These are phyloP conservation scores for Talpa occidentalis DNA, from an alignment of 2,113 vertebrate genomes.

Conservation along the genomic window DNA sequence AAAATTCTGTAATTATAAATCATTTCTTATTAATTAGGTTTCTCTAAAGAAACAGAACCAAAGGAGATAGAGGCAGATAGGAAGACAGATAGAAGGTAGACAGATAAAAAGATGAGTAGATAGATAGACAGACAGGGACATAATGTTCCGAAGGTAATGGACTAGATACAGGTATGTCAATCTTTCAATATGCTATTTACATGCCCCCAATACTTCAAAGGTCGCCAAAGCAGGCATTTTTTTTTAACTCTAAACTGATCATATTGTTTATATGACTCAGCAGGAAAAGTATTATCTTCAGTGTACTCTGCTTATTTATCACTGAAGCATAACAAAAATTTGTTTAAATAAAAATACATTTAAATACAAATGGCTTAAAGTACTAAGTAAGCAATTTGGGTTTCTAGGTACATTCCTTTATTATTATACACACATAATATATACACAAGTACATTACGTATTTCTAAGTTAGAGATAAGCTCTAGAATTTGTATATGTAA, in stretches of 20 bases:
- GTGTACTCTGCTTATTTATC: neutral
- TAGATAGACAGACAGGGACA: neutral
- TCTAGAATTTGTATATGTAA: neutral
- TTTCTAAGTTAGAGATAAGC: neutral
- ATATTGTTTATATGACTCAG: neutral
- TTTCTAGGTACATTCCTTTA: neutral
- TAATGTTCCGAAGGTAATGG: neutral
- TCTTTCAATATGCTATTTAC: neutral
- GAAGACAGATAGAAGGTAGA: neutral
- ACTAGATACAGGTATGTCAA: neutral
- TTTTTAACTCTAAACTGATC: neutral
- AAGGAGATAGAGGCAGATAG: neutral
- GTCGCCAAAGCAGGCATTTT: neutral
- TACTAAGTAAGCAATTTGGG: neutral
- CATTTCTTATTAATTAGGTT: neutral
- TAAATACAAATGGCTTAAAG: neutral
- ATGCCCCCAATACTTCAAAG: neutral
- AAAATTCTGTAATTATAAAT: neutral
- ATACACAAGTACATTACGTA: neutral
- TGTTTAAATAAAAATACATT: constrained; percentile 9
- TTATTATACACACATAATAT: neutral
- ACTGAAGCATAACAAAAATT: neutral
- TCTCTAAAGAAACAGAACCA: neutral
- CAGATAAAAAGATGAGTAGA: neutral
- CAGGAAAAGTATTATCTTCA: neutral